Evolutionary conservation across 2,797 vertebrate species (phyloP).

Genomic region (Morelia viridis): DNA sequence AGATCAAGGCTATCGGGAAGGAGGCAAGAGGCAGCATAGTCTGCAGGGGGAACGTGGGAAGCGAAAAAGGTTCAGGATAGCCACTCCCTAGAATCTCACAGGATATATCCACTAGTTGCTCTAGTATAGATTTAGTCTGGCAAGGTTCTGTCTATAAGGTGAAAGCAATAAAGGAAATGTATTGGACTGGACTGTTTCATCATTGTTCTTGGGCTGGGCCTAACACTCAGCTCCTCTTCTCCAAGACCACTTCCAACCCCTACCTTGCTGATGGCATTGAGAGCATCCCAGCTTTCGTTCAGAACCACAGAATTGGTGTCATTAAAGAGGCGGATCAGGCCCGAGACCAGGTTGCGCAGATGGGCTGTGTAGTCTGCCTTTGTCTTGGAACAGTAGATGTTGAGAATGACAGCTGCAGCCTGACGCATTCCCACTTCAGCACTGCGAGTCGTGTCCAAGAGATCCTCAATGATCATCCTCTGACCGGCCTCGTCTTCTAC

Average conservation of each 20-base stretch:
- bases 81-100: too few relatives aligned
- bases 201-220: too few relatives aligned
- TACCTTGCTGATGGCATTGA: constrained; percentile 96
- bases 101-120: too few relatives aligned
- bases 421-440: constrained; percentile 87
- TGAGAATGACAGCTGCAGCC: constrained; percentile 90
- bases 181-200: not conserved
- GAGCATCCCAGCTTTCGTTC: constrained; percentile 95
- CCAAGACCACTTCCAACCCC: constrained; percentile 32
- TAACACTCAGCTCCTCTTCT: not conserved
- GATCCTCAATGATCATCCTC: constrained; percentile 92
- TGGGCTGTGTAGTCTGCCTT: constrained; percentile 90
- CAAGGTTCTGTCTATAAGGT: too few relatives aligned
- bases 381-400: constrained; percentile 92
- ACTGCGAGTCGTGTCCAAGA: constrained; percentile 89
- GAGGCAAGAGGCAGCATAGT: too few relatives aligned
- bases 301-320: constrained; percentile 88
- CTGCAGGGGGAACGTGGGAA: too few relatives aligned
- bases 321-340: constrained; percentile 93
- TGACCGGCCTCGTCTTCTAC: constrained; percentile 95
- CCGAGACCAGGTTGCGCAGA: constrained; percentile 86
- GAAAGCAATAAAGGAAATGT: too few relatives aligned
- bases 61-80: too few relatives aligned
- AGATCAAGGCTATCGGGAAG: too few relatives aligned
- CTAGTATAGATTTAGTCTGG: too few relatives aligned